These are phyloP conservation scores for Oryzias curvinotus DNA, from an alignment of 2,113 vertebrate species.

Conservation along the genomic window DNA sequence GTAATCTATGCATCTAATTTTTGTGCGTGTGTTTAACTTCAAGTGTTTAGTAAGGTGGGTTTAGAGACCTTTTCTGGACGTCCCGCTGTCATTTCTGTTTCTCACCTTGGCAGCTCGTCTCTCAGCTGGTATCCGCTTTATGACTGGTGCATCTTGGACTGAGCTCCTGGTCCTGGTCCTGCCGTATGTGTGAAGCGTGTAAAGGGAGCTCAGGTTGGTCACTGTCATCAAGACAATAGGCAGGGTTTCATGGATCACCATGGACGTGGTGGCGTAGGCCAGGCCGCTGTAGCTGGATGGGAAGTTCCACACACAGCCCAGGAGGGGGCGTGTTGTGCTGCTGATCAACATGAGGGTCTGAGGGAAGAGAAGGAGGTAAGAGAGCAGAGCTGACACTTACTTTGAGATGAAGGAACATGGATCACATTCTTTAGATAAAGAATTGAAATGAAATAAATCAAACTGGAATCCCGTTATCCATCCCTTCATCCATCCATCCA, in stretches of 20 bases:
- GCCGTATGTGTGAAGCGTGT: constrained; percentile 72
- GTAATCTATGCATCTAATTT: too few species aligned
- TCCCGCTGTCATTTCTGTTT: not conserved
- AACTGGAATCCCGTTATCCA: too few species aligned
- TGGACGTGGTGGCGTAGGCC: constrained; percentile 75
- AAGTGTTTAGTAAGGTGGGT: too few species aligned
- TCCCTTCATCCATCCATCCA: too few species aligned
- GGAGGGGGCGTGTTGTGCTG: constrained; percentile 77
- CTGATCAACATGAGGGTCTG: constrained; percentile 79
- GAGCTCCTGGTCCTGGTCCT: constrained; percentile 33
- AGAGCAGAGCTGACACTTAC: not conserved
- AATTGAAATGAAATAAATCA: too few species aligned
- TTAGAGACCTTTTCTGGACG: too few species aligned
- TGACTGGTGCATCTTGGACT: constrained; percentile 21
- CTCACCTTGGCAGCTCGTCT: constrained; percentile 77
- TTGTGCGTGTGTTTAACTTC: too few species aligned
- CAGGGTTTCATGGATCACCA: constrained; percentile 78
- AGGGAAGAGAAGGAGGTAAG: not conserved
- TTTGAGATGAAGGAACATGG: too few species aligned
- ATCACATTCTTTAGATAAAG: too few species aligned
- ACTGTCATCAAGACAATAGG: constrained; percentile 78
- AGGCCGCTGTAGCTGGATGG: constrained; percentile 63
- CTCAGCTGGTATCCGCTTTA: constrained; percentile 74
- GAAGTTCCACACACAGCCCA: constrained; percentile 82
- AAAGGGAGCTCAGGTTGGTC: constrained; percentile 77